phyloP scores from a whole-genome alignment of 2,797 vertebrate genomes.

The Pseudocheirus occidentalis region DNA sequence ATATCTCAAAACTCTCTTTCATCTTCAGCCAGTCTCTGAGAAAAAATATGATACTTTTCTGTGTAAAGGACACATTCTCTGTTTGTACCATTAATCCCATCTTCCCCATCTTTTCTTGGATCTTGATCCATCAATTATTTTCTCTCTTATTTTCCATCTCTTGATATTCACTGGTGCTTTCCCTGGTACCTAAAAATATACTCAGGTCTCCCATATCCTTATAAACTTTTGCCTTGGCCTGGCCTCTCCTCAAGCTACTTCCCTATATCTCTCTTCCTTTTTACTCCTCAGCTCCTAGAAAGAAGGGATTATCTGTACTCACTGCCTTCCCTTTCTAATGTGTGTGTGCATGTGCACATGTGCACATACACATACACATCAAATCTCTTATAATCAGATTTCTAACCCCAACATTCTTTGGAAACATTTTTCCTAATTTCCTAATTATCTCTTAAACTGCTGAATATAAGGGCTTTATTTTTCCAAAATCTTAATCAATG shows the following conservation, averaged over 20 bases:
- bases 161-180: background rate
- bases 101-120: background rate
- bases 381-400: background rate
- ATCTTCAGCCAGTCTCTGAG: background rate
- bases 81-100: background rate
- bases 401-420: background rate
- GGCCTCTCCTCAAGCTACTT: background rate
- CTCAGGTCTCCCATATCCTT: background rate
- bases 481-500: background rate
- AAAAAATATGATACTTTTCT: background rate
- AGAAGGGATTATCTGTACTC: background rate
- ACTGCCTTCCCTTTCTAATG: background rate
- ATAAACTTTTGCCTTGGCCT: background rate
- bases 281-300: background rate
- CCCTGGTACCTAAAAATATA: background rate
- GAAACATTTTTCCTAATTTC: background rate
- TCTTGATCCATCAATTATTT: background rate
- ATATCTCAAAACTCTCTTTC: background rate
- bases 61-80: background rate
- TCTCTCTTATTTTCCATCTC: background rate
- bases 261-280: background rate
- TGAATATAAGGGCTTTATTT: background rate
- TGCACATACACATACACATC: too few relatives aligned
- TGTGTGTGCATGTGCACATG: too few relatives aligned
- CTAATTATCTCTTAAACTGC: background rate